Base-by-base conservation (phyloP, 2,888 invertebrate species). In the Synergus itoensis region DNA sequence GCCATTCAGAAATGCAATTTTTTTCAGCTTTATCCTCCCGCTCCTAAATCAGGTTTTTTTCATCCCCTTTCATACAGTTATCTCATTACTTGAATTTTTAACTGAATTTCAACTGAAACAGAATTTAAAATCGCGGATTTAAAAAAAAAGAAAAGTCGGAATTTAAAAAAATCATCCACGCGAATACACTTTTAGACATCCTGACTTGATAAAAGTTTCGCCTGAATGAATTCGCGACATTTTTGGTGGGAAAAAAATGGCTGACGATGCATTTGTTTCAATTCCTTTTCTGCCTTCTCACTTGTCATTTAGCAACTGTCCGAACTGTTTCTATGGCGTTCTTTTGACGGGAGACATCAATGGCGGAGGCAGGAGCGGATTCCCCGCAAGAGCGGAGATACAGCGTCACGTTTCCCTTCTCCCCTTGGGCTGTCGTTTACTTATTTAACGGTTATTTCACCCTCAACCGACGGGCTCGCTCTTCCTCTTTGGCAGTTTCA, bases 271-370 rank as follows among this genome's bases (percentile, higher is more conserved):
- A 43, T 73, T 69, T 73, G 69, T 53, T 48, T 48, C 21, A n/a
- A 73, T 28, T 48, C 69, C 48, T 73, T 48, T 48, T 18, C 36
- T 21, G 9, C 16, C 41, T 48, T 21, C 73, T 73, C 73, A 73
- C 73, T 73, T 73, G 73, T 73, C 73, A 73, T 73, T 73, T 73
- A 73, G 73, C 53, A 73, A 73, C 73, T 73, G 73, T 73, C 73
- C 73, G 36, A 73, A 73, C 73, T 36, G 73, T 53, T 73, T 73
- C 73, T 53, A 73, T 73, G 73, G 73, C 36, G 36, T 57, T 73
- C 73, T 73, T 73, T 73, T 73, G 73, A 73, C 53, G 40, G n/a
- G 73, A 73, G 53, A 73, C 73, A 73, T 73, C 53, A 73, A 73
- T 73, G 36, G 73, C 40, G 73, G 36, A 53, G 73, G 53, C 53